Conservation (phyloP, 2,888 invertebrate genomes). For the Lobophora halterata region DNA sequence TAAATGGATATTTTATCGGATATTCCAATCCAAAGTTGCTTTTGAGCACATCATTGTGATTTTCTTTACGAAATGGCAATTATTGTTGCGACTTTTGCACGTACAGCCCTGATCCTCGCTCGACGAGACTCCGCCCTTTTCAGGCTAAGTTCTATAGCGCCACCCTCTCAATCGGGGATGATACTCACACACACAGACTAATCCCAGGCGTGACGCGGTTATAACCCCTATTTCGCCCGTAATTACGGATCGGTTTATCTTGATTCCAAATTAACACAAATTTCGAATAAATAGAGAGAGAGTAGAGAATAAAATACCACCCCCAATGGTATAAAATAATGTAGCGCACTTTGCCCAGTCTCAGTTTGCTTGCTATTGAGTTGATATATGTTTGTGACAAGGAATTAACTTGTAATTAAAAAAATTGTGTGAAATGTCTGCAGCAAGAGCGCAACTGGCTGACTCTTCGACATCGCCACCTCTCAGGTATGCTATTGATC, state of each 20-base stretch:
- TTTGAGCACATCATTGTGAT: too few species aligned
- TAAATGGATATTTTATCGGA: too few species aligned
- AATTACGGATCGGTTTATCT: constrained; percentile 24
- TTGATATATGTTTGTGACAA: constrained; percentile 31
- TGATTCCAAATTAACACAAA: constrained; percentile 23
- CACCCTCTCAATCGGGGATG: constrained; percentile 48
- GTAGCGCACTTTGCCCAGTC: constrained; percentile 30
- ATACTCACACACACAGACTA: constrained; percentile 31
- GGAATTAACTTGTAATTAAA: constrained; percentile 10
- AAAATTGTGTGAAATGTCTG: constrained; percentile 49
- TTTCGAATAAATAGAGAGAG: constrained; percentile 25
- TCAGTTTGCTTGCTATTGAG: constrained; percentile 43
- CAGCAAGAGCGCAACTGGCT: constrained; percentile 82
- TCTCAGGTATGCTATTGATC: constrained; percentile 71
- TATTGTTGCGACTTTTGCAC: too few species aligned
- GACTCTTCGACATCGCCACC: constrained; percentile 86
- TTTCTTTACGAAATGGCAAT: background rate
- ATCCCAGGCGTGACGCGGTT: constrained; percentile 25
- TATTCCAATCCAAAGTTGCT: too few species aligned
- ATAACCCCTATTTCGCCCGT: constrained; percentile 35
- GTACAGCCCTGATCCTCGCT: constrained; percentile 17
- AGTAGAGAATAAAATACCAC: constrained; percentile 46
- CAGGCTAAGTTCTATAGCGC: constrained; percentile 43
- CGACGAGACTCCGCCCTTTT: constrained; percentile 48
- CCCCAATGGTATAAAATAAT: constrained; percentile 63